These are phyloP conservation scores for Trichomalopsis sarcophagae DNA, from an alignment of 1,140 invertebrate genomes.

Conservation along the genomic window DNA sequence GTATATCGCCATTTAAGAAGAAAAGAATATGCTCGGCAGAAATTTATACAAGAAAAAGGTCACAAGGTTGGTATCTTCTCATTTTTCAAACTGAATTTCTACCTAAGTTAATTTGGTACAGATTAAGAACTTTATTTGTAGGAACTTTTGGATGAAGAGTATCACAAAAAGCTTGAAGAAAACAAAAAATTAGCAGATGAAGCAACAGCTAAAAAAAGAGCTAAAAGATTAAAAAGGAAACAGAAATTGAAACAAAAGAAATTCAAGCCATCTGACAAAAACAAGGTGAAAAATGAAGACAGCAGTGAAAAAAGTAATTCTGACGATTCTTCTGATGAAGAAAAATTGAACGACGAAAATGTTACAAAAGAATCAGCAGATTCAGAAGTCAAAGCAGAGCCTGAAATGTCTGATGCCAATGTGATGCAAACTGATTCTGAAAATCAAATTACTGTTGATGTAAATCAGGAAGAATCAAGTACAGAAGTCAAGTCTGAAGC, in stretches of 20 bases:
- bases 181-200: conserved; percentile 86
- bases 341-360: conserved; percentile 52
- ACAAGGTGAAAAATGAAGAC: conserved; percentile 57
- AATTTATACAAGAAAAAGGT: conserved; percentile 92
- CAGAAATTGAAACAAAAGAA: conserved; percentile 77
- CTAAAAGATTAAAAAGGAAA: conserved; percentile 88
- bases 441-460: not conserved
- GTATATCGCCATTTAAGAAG: conserved; percentile 95
- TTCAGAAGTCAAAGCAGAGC: not conserved
- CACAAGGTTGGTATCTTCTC: conserved; percentile 77
- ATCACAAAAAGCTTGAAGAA: conserved; percentile 87
- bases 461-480: conserved; percentile 13
- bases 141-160: conserved; percentile 89
- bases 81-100: not conserved
- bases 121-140: conserved; percentile 62
- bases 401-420: not conserved
- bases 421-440: not conserved
- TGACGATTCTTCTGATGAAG: conserved; percentile 52
- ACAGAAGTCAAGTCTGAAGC: conserved; percentile 1
- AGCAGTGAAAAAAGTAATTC: conserved; percentile 55
- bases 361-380: not conserved
- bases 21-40: conserved; percentile 96
- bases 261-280: conserved; percentile 71
- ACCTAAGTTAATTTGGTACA: conserved; percentile 7
- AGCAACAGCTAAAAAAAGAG: conserved; percentile 88